Percentiles rank a stretch among this genome's conserved stretches.
These are phyloP conservation scores for Cynaeus angustus DNA, from an alignment of 2,888 invertebrate species.

Conservation along the genomic window DNA sequence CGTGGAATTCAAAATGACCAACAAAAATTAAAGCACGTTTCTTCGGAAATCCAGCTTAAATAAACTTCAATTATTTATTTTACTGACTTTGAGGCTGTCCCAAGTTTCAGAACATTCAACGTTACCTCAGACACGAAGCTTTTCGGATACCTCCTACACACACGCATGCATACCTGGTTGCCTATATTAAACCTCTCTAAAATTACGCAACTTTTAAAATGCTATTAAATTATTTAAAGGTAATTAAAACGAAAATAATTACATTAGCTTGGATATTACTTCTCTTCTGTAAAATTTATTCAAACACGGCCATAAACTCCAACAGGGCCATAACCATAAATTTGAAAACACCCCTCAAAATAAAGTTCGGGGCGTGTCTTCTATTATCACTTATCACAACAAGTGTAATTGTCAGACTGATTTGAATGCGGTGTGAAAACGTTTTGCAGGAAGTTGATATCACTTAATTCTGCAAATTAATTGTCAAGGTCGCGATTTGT, in stretches of 20 bases:
- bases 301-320: too few species aligned
- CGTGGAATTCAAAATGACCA: too few species aligned
- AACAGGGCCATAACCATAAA: too few species aligned
- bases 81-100: too few species aligned
- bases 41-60: too few species aligned
- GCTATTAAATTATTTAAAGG: not conserved
- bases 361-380: too few species aligned
- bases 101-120: not conserved
- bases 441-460: conserved; percentile 30
- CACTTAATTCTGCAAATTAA: conserved; percentile 35
- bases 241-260: not conserved
- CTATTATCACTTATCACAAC: too few species aligned
- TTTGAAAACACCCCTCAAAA: too few species aligned
- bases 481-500: conserved; percentile 30
- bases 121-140: conserved; percentile 1
- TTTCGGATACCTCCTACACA: not conserved
- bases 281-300: not conserved
- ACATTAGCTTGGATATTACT: not conserved
- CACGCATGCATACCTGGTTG: not conserved
- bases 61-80: too few species aligned
- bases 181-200: not conserved
- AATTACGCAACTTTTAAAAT: not conserved
- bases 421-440: conserved; percentile 11
- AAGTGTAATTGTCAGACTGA: too few species aligned
- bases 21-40: too few species aligned